phyloP scores from a whole-genome alignment of 1,140 invertebrate species.

The Alviniconcha marisindica region DNA sequence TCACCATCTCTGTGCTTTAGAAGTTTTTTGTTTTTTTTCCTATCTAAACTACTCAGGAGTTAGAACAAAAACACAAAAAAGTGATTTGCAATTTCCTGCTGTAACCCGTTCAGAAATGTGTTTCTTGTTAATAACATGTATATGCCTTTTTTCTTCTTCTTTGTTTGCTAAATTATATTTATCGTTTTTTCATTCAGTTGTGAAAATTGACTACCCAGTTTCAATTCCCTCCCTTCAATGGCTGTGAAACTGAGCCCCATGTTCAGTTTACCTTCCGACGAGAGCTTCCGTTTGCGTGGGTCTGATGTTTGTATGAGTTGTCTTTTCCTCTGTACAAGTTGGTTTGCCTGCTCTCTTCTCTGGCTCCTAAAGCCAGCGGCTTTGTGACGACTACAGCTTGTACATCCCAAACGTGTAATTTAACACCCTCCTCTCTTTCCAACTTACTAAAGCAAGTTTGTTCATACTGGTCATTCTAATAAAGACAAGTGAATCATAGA shows the following conservation, averaged over 20 bases:
- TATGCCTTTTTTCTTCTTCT: no score
- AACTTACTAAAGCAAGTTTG: constrained; percentile 26
- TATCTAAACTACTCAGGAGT: no score
- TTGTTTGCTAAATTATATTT: not conserved
- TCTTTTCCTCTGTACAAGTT: not conserved
- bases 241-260: no score
- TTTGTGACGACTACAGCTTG: not conserved
- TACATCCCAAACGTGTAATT: not conserved
- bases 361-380: not conserved
- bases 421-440: not conserved
- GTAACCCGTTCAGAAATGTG: not conserved
- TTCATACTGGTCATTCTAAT: constrained; percentile 34
- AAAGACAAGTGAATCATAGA: no score
- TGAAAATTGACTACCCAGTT: not conserved
- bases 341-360: not conserved
- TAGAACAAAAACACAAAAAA: no score
- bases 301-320: not conserved
- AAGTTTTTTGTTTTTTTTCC: no score
- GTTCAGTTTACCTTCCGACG: not conserved
- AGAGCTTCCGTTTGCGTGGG: constrained; percentile 15
- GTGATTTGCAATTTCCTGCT: not conserved
- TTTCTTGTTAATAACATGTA: not conserved
- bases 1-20: no score
- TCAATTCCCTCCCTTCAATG: not conserved
- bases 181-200: not conserved